Percentiles rank a stretch among this genome's conserved stretches.
Conservation (phyloP, 2,888 invertebrate genomes). For the Caenorhabditis drosophilae region DNA sequence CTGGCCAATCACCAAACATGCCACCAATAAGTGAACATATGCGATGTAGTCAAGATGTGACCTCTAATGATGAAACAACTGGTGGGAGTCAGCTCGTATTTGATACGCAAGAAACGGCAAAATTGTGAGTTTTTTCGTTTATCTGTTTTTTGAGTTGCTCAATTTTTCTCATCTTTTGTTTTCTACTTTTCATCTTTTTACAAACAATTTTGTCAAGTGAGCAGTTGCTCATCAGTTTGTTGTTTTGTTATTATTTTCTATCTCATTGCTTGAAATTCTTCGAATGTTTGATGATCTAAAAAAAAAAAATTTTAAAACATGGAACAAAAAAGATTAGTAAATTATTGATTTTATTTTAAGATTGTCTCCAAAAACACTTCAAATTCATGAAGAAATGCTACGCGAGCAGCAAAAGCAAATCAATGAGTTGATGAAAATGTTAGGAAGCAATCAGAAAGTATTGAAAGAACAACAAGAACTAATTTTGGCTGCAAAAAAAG, state of each 20-base stretch:
- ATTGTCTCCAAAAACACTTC: constrained; percentile 41
- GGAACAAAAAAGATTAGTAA: too few relatives aligned
- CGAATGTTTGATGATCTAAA: too few relatives aligned
- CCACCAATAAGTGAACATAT: constrained; percentile 33
- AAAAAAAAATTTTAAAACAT: too few relatives aligned
- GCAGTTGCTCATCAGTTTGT: too few relatives aligned
- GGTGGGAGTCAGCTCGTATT: not conserved
- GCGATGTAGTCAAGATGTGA: not conserved
- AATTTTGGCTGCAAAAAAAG: constrained; percentile 58
- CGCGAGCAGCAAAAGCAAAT: constrained; percentile 61
- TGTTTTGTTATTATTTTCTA: too few relatives aligned
- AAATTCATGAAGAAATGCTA: constrained; percentile 62
- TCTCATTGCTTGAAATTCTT: too few relatives aligned
- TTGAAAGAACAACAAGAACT: constrained; percentile 64
- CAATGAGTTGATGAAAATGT: constrained; percentile 54
- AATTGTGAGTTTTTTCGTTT: constrained; percentile 26
- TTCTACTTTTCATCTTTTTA: too few relatives aligned
- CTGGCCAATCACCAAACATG: constrained; percentile 43
- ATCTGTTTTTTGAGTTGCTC: too few relatives aligned
- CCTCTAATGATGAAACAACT: not conserved
- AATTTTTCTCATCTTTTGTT: too few relatives aligned
- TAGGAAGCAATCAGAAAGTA: constrained; percentile 58
- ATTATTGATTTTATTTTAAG: too few relatives aligned
- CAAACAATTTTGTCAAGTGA: too few relatives aligned
- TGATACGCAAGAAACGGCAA: constrained; percentile 6